A percentile compares a stretch with the other conserved stretches of the same genome.
These are phyloP conservation scores for Pseudopipra pipra DNA, from an alignment of 2,113 vertebrate genomes.

Conservation along the genomic window DNA sequence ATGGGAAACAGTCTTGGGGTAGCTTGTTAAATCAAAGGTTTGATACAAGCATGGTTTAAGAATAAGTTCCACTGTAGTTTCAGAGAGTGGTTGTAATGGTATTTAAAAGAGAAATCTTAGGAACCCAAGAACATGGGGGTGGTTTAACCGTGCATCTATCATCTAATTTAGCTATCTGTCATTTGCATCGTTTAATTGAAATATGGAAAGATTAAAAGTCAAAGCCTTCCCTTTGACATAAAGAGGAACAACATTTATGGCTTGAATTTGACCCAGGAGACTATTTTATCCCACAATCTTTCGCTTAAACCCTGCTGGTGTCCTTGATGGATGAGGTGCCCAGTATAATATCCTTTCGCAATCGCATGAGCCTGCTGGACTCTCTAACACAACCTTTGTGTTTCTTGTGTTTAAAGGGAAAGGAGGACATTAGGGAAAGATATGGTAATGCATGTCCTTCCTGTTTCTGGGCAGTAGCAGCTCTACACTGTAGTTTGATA, in stretches of 20 bases:
- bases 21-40: not conserved
- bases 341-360: not conserved
- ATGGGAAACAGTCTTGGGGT: not conserved
- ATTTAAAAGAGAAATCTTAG: not conserved
- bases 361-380: not conserved
- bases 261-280: constrained; percentile 28
- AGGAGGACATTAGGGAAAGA: not conserved
- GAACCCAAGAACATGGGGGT: not conserved
- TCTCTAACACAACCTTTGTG: not conserved
- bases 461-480: not conserved
- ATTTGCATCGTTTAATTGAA: constrained; percentile 31
- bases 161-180: constrained; percentile 11
- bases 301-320: not conserved
- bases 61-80: not conserved
- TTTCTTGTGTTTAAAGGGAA: not conserved
- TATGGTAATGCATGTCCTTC: not conserved
- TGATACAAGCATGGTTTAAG: not conserved
- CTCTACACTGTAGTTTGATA: not conserved
- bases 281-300: constrained; percentile 30
- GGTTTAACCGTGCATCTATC: not conserved
- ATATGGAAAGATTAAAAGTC: constrained; percentile 35
- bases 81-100: not conserved
- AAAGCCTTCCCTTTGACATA: constrained; percentile 13
- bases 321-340: constrained; percentile 37
- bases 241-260: constrained; percentile 9